Evolutionary conservation across 2,888 invertebrate genomes (phyloP).

Genomic region (Metallyticus violacea): DNA sequence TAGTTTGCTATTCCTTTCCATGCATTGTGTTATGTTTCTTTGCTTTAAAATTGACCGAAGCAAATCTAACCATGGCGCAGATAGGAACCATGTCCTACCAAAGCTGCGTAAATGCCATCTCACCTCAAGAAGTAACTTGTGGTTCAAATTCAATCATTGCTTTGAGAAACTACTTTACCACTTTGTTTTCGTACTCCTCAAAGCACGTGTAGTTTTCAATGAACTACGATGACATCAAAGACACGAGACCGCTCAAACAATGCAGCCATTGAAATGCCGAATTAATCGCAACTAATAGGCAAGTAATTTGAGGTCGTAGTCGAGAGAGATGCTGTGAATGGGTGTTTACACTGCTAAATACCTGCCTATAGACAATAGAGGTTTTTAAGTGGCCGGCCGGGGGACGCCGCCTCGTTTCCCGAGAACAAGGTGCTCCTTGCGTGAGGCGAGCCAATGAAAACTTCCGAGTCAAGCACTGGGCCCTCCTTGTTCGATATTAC

Average conservation of each 20-base stretch:
- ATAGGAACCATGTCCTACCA: no score
- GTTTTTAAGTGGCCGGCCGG: background rate
- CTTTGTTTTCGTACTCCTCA: background rate
- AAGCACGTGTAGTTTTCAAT: background rate
- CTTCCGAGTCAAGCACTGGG: background rate
- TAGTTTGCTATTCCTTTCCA: no score
- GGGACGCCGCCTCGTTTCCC: constrained; percentile 1
- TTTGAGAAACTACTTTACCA: background rate
- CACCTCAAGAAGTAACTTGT: no score
- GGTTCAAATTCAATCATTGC: no score
- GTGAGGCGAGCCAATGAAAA: background rate
- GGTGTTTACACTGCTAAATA: background rate
- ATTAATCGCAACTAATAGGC: constrained; percentile 17
- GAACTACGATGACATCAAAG: background rate
- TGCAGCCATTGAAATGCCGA: constrained; percentile 7
- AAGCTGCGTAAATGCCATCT: no score
- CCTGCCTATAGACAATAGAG: background rate
- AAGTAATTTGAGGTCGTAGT: constrained; percentile 2
- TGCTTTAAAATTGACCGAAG: no score
- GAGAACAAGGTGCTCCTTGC: constrained; percentile 3
- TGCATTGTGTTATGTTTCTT: no score
- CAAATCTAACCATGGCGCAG: no score
- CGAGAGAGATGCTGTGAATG: background rate
- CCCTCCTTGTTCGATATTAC: background rate
- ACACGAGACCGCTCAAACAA: background rate